Conservation (phyloP, 2,113 vertebrate species). For the Sinocyclocheilus anshuiensis region DNA sequence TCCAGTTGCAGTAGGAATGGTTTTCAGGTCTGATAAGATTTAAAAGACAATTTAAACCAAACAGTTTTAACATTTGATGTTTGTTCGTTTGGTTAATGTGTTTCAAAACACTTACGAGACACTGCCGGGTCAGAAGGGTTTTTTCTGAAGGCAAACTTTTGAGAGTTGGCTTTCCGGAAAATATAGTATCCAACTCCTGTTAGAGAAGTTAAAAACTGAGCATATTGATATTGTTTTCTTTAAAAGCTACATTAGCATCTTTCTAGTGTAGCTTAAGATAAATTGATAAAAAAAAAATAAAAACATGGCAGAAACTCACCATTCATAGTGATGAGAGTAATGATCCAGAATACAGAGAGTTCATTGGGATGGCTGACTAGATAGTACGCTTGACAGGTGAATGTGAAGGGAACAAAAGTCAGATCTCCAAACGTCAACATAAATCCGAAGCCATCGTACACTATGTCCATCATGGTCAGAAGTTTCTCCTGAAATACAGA, state of each 20-base stretch:
- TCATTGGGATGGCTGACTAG: conserved; percentile 83
- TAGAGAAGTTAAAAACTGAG: not conserved
- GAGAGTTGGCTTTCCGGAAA: conserved; percentile 91
- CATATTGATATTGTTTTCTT: not conserved
- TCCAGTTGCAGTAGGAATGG: conserved; percentile 88
- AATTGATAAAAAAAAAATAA: not conserved
- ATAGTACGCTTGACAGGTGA: conserved; percentile 89
- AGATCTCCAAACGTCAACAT: conserved; percentile 93
- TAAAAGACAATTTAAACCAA: not conserved
- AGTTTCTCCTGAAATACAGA: conserved; percentile 81
- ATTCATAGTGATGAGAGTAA: conserved; percentile 79
- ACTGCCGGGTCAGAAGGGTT: conserved; percentile 86
- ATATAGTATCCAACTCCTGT: conserved; percentile 84
- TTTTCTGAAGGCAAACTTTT: conserved; percentile 92
- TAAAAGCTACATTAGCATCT: not conserved
- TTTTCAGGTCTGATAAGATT: conserved; percentile 81
- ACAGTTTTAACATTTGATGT: not conserved
- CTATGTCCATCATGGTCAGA: conserved; percentile 92
- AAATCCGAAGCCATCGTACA: conserved; percentile 93
- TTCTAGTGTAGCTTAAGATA: not conserved
- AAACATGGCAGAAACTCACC: conserved; percentile 73
- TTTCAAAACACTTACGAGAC: conserved; percentile 79
- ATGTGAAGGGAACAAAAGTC: conserved; percentile 93
- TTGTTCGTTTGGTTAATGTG: not conserved
- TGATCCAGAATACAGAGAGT: conserved; percentile 71